Evolutionary conservation across 2,888 invertebrate genomes (phyloP).

Genomic region (Ischnura elegans): DNA sequence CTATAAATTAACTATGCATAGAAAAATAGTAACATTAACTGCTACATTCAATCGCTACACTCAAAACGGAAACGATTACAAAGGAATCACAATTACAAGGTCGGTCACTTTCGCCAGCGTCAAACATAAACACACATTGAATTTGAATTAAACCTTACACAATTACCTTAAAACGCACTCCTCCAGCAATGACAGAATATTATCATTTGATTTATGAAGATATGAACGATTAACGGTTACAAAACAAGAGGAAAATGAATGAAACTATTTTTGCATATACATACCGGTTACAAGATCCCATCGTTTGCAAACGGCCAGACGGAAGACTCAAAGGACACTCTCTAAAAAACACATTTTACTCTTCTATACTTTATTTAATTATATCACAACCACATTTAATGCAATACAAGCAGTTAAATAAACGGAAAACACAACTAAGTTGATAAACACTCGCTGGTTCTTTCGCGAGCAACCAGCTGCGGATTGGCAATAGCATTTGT

Average conservation of each 20-base stretch:
- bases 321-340: background rate
- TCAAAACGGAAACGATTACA: background rate
- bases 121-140: background rate
- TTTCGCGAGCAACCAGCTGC: background rate
- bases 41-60: background rate
- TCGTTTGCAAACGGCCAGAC: background rate
- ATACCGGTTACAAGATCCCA: slow-evolving; percentile 54
- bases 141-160: background rate
- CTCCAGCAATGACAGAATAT: too few species aligned
- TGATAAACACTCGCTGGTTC: slow-evolving; percentile 12
- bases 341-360: background rate
- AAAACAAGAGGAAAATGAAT: background rate
- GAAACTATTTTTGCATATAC: background rate
- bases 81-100: background rate
- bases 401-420: background rate
- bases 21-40: background rate
- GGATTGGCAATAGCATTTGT: slow-evolving; percentile 27
- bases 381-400: slow-evolving; percentile 16
- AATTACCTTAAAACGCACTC: background rate
- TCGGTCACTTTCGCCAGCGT: background rate
- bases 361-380: background rate
- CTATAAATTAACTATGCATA: too few species aligned
- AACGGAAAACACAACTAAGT: background rate
- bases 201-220: too few species aligned
- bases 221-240: background rate